phyloP scores from a whole-genome alignment of 1,140 invertebrate genomes.

The Ostrea edulis region DNA sequence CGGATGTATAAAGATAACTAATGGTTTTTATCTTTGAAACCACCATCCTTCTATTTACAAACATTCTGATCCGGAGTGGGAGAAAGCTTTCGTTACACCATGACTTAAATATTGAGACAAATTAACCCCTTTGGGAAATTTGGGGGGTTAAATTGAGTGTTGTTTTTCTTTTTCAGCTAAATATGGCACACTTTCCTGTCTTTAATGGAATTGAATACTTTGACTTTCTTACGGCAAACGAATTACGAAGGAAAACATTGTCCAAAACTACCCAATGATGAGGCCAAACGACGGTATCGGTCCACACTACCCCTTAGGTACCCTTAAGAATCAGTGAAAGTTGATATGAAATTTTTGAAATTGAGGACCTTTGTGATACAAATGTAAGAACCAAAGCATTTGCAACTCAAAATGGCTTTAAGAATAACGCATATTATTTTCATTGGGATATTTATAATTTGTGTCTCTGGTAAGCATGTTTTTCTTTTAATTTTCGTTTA shows the following conservation, averaged over 20 bases:
- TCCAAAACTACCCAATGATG: background rate
- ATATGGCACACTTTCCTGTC: background rate
- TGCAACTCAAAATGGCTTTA: background rate
- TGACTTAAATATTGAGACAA: slow-evolving; percentile 33
- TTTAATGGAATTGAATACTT: background rate
- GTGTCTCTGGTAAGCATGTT: background rate
- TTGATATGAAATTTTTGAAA: slow-evolving; percentile 16
- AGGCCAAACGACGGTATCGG: no score
- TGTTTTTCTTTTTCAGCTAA: slow-evolving; percentile 22
- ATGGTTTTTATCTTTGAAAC: slow-evolving; percentile 27
- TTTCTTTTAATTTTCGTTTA: no score
- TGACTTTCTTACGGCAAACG: background rate
- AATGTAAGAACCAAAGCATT: background rate
- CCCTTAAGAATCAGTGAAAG: background rate
- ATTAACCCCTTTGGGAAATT: slow-evolving; percentile 29
- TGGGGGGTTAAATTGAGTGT: slow-evolving; percentile 5
- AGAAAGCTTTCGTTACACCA: background rate
- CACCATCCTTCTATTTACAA: slow-evolving; percentile 21
- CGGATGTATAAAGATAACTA: slow-evolving; percentile 25
- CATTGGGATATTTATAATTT: background rate
- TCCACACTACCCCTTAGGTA: background rate
- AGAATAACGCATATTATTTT: background rate
- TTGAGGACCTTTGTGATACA: background rate
- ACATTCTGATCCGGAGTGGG: slow-evolving; percentile 26
- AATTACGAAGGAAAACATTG: slow-evolving; percentile 1